These are phyloP conservation scores for Heliothis subflexa DNA, from an alignment of 1,140 invertebrate species.

Conservation along the genomic window DNA sequence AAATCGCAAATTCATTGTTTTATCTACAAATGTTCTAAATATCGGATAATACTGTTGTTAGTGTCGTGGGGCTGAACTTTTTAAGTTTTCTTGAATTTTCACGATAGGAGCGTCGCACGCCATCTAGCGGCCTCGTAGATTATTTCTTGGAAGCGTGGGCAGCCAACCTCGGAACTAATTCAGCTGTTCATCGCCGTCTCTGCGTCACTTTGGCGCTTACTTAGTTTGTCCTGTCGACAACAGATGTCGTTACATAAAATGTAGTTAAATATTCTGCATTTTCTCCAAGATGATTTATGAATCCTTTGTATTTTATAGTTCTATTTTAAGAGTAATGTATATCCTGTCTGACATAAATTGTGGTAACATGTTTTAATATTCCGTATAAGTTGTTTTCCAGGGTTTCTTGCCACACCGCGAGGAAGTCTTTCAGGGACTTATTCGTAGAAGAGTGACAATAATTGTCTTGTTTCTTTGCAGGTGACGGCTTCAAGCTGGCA, in stretches of 20 bases:
- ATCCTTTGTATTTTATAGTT: constrained; percentile 1
- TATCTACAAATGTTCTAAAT: too few relatives aligned
- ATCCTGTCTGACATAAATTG: too few relatives aligned
- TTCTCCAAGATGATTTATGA: neutral
- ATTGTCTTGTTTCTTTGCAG: constrained; percentile 53
- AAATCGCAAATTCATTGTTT: too few relatives aligned
- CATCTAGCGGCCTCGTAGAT: neutral
- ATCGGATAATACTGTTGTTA: too few relatives aligned
- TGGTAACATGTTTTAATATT: too few relatives aligned
- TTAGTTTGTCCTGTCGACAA: neutral
- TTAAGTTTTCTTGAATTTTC: neutral
- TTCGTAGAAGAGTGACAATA: neutral
- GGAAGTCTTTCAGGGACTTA: too few relatives aligned
- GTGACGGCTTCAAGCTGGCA: constrained; percentile 88
- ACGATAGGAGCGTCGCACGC: neutral
- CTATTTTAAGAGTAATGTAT: neutral
- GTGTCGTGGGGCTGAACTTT: too few relatives aligned
- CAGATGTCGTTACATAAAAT: constrained; percentile 31
- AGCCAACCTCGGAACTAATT: constrained; percentile 5
- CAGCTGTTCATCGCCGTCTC: neutral
- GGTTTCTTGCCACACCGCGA: too few relatives aligned
- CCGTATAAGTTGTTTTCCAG: too few relatives aligned
- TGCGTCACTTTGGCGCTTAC: neutral
- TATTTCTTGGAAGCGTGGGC: constrained; percentile 11
- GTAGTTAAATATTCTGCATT: neutral